phyloP scores from a whole-genome alignment of 2,113 vertebrate genomes.

The Thamnophis sirtalis region DNA sequence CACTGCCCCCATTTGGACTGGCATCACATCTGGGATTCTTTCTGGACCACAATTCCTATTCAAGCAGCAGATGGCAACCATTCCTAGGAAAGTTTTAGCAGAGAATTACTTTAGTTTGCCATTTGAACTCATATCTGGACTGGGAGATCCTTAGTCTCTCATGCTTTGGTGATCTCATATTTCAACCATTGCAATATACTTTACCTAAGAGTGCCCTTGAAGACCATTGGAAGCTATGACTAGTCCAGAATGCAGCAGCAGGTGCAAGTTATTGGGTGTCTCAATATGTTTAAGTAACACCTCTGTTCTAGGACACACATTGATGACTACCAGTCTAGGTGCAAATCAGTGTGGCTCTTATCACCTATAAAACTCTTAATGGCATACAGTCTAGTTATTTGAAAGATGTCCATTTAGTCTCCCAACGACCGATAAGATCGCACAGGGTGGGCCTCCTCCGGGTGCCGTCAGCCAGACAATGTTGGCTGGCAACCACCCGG shows the following conservation, averaged over 20 bases:
- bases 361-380: neutral
- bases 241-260: neutral
- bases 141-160: neutral
- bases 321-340: neutral
- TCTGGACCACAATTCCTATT: neutral
- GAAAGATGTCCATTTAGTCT: neutral
- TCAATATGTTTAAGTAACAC: neutral
- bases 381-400: neutral
- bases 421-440: too few species aligned
- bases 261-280: neutral
- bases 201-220: neutral
- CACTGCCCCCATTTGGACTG: neutral
- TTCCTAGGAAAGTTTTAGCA: neutral
- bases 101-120: neutral
- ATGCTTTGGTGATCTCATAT: neutral
- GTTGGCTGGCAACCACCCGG: too few species aligned
- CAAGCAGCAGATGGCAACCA: neutral
- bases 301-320: neutral
- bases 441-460: too few species aligned
- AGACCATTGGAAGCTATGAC: neutral
- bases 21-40: neutral
- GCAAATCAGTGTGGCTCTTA: neutral
- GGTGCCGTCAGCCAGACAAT: too few species aligned
- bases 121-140: neutral
- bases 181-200: neutral